Percentiles rank a stretch among this genome's conserved stretches.
Evolutionary conservation across 2,888 invertebrate genomes (phyloP).

Genomic region (Odontomyia ornata): DNA sequence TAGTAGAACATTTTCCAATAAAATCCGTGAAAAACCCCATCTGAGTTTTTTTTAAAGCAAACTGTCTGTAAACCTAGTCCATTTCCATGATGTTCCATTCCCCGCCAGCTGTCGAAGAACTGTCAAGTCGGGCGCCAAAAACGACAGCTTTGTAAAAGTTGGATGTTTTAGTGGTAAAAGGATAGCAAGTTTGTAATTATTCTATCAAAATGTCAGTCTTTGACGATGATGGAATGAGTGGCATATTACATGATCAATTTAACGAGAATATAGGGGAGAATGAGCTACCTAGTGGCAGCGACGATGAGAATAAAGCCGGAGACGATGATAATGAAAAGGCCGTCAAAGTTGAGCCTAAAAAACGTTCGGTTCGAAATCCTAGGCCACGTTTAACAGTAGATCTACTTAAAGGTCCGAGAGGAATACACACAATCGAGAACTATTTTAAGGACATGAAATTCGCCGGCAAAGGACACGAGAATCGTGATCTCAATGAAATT

Average conservation of each 20-base stretch:
- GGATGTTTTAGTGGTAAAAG: no score
- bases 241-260: constrained; percentile 57
- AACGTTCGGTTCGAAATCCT: constrained; percentile 71
- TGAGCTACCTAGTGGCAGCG: constrained; percentile 64
- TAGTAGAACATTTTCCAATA: no score
- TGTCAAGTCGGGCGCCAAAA: no score
- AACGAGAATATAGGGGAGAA: constrained; percentile 58
- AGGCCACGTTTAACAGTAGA: constrained; percentile 74
- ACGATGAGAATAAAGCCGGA: constrained; percentile 65
- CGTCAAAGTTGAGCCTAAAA: constrained; percentile 65
- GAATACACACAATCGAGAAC: constrained; percentile 80
- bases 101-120: no score
- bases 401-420: constrained; percentile 76
- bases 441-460: constrained; percentile 85
- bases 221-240: constrained; percentile 53
- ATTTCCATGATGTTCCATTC: no score
- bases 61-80: no score
- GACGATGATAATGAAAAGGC: constrained; percentile 65
- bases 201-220: constrained; percentile 52
- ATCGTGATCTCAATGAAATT: constrained; percentile 80
- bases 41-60: no score
- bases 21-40: no score
- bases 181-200: no score
- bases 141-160: no score
- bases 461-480: constrained; percentile 81